Conservation (phyloP, 2,888 invertebrate genomes). For the Euphydryas editha region DNA sequence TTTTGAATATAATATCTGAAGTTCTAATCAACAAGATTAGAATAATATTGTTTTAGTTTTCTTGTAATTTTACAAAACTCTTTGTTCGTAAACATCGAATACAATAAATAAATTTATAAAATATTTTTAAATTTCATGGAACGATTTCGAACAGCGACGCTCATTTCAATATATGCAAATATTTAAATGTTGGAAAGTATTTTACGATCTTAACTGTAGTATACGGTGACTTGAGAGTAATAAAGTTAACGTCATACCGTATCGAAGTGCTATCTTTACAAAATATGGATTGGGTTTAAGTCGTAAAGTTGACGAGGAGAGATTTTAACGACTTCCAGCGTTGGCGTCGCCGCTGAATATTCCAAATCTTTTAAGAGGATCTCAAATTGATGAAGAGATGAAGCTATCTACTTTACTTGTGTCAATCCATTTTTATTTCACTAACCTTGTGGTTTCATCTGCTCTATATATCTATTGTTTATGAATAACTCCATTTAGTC, state of each 20-base stretch:
- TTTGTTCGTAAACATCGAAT: too few species aligned
- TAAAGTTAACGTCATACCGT: constrained; percentile 43
- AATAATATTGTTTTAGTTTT: too few species aligned
- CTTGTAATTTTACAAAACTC: too few species aligned
- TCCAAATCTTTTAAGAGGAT: constrained; percentile 12
- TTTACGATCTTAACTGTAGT: constrained; percentile 23
- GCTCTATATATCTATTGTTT: too few species aligned
- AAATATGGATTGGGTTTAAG: constrained; percentile 43
- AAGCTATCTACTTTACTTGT: background rate
- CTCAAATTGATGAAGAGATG: background rate
- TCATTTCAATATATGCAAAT: constrained; percentile 8
- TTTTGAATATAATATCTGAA: too few species aligned
- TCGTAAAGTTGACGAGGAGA: constrained; percentile 41
- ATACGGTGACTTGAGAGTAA: constrained; percentile 30
- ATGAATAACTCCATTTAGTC: too few species aligned
- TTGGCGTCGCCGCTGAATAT: constrained; percentile 26
- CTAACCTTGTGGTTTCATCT: too few species aligned
- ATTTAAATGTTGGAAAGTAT: constrained; percentile 22
- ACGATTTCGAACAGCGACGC: background rate
- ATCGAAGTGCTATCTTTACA: constrained; percentile 40
- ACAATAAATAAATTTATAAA: background rate
- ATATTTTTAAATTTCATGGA: background rate
- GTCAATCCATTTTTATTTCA: background rate
- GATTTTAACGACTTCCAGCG: constrained; percentile 41
- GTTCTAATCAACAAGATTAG: too few species aligned